A percentile compares a stretch with the other conserved stretches of the same genome.
phyloP scores from a whole-genome alignment of 2,113 vertebrate genomes.

The Callipepla squamata region DNA sequence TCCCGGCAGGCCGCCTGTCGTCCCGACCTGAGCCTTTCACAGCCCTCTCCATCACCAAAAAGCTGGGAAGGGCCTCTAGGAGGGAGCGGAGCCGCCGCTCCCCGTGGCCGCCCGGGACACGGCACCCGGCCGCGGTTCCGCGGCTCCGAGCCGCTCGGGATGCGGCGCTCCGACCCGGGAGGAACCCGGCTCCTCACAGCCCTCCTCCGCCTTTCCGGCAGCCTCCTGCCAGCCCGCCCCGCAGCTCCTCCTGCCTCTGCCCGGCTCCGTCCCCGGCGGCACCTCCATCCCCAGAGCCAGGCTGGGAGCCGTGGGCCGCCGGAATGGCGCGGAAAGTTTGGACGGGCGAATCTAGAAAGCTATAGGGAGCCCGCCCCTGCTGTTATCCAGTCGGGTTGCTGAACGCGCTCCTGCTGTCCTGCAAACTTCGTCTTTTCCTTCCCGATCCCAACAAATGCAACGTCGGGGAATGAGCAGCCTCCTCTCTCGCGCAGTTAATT shows the following conservation, averaged over 20 bases:
- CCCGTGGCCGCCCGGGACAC: neutral
- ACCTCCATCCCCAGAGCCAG: neutral
- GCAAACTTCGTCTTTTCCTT: neutral
- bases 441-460: neutral
- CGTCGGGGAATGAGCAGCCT: neutral
- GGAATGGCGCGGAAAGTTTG: neutral
- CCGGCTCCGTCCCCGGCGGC: neutral
- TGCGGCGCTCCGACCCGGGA: neutral
- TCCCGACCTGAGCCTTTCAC: neutral
- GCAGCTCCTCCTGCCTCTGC: neutral
- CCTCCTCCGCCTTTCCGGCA: neutral
- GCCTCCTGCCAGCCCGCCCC: neutral
- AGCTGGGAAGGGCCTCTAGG: neutral
- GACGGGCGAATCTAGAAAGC: neutral
- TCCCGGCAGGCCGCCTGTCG: neutral
- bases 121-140: too few species aligned
- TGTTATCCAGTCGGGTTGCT: neutral
- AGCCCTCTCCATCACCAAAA: neutral
- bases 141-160: neutral
- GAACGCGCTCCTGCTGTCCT: neutral
- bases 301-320: neutral
- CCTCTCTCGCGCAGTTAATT: neutral
- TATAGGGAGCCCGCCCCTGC: neutral
- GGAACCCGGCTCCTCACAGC: neutral
- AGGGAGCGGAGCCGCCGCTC: neutral